Evolutionary conservation across 2,888 invertebrate species (phyloP).

Genomic region (Agonopterix heracliana): DNA sequence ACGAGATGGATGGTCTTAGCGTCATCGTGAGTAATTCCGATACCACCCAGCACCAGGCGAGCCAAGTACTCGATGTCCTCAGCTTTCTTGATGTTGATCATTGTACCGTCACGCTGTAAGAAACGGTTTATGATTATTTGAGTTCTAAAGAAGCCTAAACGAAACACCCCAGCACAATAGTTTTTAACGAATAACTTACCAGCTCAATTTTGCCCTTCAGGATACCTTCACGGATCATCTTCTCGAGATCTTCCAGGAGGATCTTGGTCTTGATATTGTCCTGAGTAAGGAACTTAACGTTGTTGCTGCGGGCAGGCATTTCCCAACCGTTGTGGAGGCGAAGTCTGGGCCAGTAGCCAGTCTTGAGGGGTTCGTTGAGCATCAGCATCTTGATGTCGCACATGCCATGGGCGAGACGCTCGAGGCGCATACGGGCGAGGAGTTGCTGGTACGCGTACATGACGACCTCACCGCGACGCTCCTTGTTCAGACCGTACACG

Average conservation of each 20-base stretch:
- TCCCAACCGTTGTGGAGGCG: slow-evolving; percentile 74
- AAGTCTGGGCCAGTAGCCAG: slow-evolving; percentile 78
- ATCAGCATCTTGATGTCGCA: slow-evolving; percentile 65
- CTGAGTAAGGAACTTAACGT: slow-evolving; percentile 39
- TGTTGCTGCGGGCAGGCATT: slow-evolving; percentile 72
- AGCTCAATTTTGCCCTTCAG: slow-evolving; percentile 50
- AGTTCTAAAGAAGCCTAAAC: too few species aligned
- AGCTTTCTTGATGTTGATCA: slow-evolving; percentile 78
- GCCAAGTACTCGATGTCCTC: slow-evolving; percentile 81
- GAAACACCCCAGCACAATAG: too few species aligned
- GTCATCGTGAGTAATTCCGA: slow-evolving; percentile 72
- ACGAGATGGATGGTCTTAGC: slow-evolving; percentile 65
- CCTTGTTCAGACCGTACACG: slow-evolving; percentile 60
- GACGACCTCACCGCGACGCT: slow-evolving; percentile 74
- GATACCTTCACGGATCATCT: slow-evolving; percentile 69
- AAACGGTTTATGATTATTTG: neutral
- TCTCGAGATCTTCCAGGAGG: slow-evolving; percentile 61
- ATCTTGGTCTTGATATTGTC: slow-evolving; percentile 42
- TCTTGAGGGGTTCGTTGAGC: slow-evolving; percentile 55
- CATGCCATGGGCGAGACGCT: slow-evolving; percentile 66
- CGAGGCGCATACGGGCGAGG: slow-evolving; percentile 74
- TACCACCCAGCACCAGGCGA: slow-evolving; percentile 79
- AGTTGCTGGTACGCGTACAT: slow-evolving; percentile 79
- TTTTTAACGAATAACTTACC: slow-evolving; percentile 29
- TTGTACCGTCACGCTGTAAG: slow-evolving; percentile 71